Evolutionary conservation across 2,888 invertebrate species (phyloP), one percentile per base, ranked within the genome.

Genomic region (Lissonota sp.): DNA sequence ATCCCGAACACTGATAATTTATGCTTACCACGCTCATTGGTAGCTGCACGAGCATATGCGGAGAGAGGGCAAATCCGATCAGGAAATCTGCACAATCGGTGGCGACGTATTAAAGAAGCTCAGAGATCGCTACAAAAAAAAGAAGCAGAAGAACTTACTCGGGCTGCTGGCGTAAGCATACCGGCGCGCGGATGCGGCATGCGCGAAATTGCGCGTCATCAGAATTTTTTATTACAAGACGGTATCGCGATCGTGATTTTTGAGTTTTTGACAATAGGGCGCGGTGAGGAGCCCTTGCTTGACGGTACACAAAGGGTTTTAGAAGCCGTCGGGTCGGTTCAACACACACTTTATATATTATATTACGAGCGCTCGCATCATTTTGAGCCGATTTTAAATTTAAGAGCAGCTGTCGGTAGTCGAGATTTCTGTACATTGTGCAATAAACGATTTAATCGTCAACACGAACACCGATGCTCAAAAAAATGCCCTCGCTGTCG

Each of bases 201-300:
- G 3, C 26, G 26, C 26, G 26, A 26, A 26, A 26, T 26, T 26
- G 26, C 26, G 4, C 26, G 14, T 6, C 12, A 64, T 49, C 39
- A 64, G 16, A n/a, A 53, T 67, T 55, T 42, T 55, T 42, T 55
- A 12, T 37, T 46, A 5, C 60, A 5, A 16, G 71, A 62, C 6
- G 89, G 87, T 44, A 57, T 64, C 8, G 73, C 46, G 7, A 64
- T 73, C 6, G 6, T 72, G 0, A 55, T 72, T 42, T 63, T 37
- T 12, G 63, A 72, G 26, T 72, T 72, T 63, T 12, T 57, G 5
- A 62, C 40, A n/a, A 3, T 72, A 0, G 53, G 62, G 0, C 62
- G 62, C 5, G 37, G 71, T 6, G 10, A 12, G 37, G 10, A 37
- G 12, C 57, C 73, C 5, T 39, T 73, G 16, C 55, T 73, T 12